These are phyloP conservation scores for Drosophila pandora DNA, from an alignment of 1,140 invertebrate genomes.

Conservation along the genomic window DNA sequence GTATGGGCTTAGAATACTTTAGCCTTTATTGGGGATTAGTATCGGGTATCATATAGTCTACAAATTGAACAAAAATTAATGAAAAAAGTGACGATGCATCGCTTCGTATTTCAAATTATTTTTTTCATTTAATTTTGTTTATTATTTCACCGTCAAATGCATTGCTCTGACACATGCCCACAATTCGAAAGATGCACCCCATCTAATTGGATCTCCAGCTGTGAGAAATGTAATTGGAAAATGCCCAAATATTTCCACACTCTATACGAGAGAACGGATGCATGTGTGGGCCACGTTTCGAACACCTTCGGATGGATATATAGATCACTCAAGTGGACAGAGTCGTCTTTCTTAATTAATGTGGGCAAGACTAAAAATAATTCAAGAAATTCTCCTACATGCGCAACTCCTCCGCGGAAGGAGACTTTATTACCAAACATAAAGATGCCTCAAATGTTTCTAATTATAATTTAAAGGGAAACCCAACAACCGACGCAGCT, in stretches of 20 bases:
- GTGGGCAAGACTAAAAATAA: constrained; percentile 44
- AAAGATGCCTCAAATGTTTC: constrained; percentile 54
- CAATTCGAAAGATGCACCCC: constrained; percentile 22
- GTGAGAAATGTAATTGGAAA: constrained; percentile 45
- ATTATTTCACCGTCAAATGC: constrained; percentile 34
- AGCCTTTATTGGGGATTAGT: not conserved
- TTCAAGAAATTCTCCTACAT: constrained; percentile 15
- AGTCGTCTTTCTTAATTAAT: constrained; percentile 65
- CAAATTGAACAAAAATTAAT: too few relatives aligned
- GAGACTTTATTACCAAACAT: constrained; percentile 49
- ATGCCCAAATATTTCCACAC: constrained; percentile 46
- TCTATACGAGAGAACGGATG: constrained; percentile 34
- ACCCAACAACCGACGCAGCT: constrained; percentile 52
- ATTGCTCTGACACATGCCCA: constrained; percentile 36
- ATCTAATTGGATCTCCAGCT: constrained; percentile 65
- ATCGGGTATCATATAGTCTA: not conserved
- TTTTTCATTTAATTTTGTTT: not conserved
- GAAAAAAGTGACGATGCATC: too few relatives aligned
- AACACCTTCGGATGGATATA: constrained; percentile 27
- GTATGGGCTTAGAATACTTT: too few relatives aligned
- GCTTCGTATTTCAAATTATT: not conserved
- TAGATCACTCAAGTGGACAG: constrained; percentile 64
- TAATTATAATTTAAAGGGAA: constrained; percentile 68
- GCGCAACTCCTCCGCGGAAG: constrained; percentile 53
- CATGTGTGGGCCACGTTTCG: constrained; percentile 43